phyloP scores from a whole-genome alignment of 2,113 vertebrate genomes.

The Forbesichthys agassizii region DNA sequence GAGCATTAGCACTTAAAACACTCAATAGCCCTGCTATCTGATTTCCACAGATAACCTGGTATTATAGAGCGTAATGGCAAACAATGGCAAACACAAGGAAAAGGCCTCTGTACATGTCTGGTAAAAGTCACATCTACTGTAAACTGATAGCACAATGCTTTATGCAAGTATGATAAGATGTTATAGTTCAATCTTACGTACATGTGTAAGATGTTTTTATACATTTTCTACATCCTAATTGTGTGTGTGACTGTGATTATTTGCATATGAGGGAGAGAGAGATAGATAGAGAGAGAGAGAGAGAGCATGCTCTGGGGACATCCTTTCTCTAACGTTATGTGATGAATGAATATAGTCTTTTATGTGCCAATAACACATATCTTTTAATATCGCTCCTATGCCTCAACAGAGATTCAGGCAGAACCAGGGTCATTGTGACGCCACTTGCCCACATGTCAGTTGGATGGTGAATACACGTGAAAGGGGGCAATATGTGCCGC shows the following conservation, averaged over 20 bases:
- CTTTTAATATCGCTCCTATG: constrained; percentile 36
- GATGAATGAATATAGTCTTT: constrained; percentile 48
- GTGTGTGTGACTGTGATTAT: background rate
- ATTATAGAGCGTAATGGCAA: background rate
- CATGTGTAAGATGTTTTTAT: too few species aligned
- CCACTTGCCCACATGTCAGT: constrained; percentile 28
- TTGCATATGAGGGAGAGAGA: background rate
- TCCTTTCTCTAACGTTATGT: constrained; percentile 5
- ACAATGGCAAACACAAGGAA: constrained; percentile 21
- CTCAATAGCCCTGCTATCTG: constrained; percentile 42
- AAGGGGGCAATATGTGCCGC: constrained; percentile 35
- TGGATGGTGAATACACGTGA: constrained; percentile 44
- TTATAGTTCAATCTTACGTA: background rate
- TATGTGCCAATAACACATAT: constrained; percentile 43
- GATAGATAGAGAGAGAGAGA: background rate
- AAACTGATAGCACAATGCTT: background rate
- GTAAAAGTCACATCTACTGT: constrained; percentile 3
- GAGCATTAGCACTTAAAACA: constrained; percentile 56
- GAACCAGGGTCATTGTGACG: constrained; percentile 50
- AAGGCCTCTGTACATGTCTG: background rate
- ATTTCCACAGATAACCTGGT: constrained; percentile 29
- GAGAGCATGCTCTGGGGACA: background rate
- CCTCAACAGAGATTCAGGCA: constrained; percentile 45
- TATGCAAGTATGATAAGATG: background rate
- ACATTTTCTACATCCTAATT: too few species aligned